phyloP scores from a whole-genome alignment of 2,113 vertebrate genomes.

The Erpornis zantholeuca region DNA sequence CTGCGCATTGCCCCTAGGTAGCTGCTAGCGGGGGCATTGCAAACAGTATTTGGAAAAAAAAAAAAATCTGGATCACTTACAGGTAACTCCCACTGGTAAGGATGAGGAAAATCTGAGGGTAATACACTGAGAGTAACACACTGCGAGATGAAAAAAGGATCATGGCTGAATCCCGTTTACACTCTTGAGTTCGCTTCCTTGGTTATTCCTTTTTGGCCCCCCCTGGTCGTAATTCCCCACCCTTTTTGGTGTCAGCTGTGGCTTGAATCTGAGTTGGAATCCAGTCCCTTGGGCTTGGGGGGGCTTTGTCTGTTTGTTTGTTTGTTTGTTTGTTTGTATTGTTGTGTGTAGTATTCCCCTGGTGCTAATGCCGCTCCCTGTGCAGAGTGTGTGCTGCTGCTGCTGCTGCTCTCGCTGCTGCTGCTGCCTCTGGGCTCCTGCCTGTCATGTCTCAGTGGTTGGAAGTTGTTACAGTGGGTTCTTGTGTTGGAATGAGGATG shows the following conservation, averaged over 20 bases:
- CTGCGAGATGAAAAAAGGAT: slow-evolving; percentile 92
- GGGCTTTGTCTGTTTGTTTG: slow-evolving; percentile 50
- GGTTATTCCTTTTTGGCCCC: slow-evolving; percentile 61
- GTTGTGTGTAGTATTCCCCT: slow-evolving; percentile 65
- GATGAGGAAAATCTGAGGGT: slow-evolving; percentile 97
- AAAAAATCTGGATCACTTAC: slow-evolving; percentile 76
- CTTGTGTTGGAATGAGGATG: slow-evolving; percentile 80
- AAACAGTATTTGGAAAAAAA: neutral
- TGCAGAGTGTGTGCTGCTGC: slow-evolving; percentile 74
- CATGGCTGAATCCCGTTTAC: slow-evolving; percentile 80
- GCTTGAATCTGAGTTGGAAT: slow-evolving; percentile 65
- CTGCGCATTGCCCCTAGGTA: slow-evolving; percentile 23
- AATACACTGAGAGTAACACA: slow-evolving; percentile 94
- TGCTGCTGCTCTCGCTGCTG: slow-evolving; percentile 57
- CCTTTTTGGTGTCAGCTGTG: slow-evolving; percentile 58
- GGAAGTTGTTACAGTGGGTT: slow-evolving; percentile 79
- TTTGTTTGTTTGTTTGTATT: slow-evolving; percentile 61
- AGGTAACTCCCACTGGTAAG: slow-evolving; percentile 96
- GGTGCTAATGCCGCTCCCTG: slow-evolving; percentile 79
- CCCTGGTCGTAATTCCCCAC: slow-evolving; percentile 57
- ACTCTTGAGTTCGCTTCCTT: slow-evolving; percentile 72
- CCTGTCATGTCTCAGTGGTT: slow-evolving; percentile 85
- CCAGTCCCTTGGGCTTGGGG: slow-evolving; percentile 58
- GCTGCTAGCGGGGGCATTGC: neutral
- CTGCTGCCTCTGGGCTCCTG: slow-evolving; percentile 71